phyloP scores from a whole-genome alignment of 92 coral and sea anemone genomes.

The Epizoanthus scotinus region DNA sequence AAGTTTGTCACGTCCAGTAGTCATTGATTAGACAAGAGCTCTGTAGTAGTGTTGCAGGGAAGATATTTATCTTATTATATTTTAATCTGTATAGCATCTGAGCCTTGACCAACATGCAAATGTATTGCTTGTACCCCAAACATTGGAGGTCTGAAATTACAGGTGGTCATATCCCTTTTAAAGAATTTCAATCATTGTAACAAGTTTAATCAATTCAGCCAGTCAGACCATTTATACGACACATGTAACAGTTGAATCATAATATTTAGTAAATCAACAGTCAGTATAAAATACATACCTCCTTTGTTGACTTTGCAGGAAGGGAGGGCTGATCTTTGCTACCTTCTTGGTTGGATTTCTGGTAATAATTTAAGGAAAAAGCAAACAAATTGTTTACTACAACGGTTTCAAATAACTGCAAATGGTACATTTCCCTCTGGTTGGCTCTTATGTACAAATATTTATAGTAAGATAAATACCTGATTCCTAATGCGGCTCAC shows the following conservation, averaged over 20 bases:
- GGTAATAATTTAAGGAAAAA: conserved; percentile 4
- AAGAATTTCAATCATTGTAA: no score
- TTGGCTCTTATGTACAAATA: not conserved
- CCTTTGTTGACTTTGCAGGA: conserved; percentile 3
- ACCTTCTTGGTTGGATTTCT: no score
- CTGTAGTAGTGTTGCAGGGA: no score
- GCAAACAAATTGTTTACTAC: not conserved
- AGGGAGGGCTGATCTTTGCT: conserved; percentile 12
- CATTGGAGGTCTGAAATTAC: no score
- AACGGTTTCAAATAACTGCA: not conserved
- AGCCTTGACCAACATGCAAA: no score
- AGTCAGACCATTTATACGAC: conserved; percentile 1
- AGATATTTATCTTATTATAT: no score
- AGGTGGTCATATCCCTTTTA: no score
- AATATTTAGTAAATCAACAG: not conserved
- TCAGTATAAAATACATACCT: conserved; percentile 8
- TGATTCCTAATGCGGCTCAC: conserved; percentile 38
- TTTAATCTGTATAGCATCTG: no score
- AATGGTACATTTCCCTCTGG: conserved; percentile 10
- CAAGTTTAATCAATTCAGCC: not conserved
- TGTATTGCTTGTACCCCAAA: no score
- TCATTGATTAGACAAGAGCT: conserved; percentile 9
- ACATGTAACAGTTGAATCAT: no score
- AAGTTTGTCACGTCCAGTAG: no score
- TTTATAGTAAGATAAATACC: conserved; percentile 36